A percentile compares a stretch with the other conserved stretches of the same genome.
phyloP scores from a whole-genome alignment of 2,113 vertebrate species.

The Globicephala melas region DNA sequence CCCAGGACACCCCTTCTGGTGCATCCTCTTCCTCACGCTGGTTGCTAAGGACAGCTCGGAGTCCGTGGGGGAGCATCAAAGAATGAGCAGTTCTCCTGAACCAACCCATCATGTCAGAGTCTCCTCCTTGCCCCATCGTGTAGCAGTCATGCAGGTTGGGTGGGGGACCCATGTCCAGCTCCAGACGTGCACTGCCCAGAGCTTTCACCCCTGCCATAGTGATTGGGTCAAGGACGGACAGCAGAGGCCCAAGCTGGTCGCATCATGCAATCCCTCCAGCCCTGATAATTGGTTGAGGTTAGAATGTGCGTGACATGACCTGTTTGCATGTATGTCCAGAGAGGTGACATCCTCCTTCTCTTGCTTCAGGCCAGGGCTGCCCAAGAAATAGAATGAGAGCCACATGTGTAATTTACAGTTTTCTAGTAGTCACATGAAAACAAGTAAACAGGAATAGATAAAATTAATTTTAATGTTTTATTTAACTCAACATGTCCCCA shows the following conservation, averaged over 20 bases:
- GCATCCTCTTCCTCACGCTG: fast-evolving
- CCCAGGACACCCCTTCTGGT: background rate
- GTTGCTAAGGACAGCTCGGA: background rate
- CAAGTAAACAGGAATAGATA: no score
- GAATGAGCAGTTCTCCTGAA: background rate
- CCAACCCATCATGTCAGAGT: fast-evolving
- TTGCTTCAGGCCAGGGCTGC: background rate
- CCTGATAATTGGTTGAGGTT: fast-evolving
- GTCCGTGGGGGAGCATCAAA: background rate
- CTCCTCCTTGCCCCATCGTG: fast-evolving
- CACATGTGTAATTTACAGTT: fast-evolving
- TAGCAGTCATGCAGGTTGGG: fast-evolving
- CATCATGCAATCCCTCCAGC: background rate
- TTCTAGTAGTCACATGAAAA: no score
- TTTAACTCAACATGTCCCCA: background rate
- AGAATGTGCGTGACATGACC: fast-evolving
- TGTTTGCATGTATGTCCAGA: fast-evolving
- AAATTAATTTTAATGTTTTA: background rate
- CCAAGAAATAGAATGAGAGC: fast-evolving
- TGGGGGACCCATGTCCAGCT: background rate
- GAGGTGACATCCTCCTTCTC: background rate
- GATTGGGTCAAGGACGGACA: background rate
- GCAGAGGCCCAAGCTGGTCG: background rate
- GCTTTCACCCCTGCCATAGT: fast-evolving
- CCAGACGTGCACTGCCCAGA: fast-evolving